Evolutionary conservation across 2,888 invertebrate species (phyloP), one percentile per base, ranked within the genome.

Genomic region (Dasysyrphus albostriatus): DNA sequence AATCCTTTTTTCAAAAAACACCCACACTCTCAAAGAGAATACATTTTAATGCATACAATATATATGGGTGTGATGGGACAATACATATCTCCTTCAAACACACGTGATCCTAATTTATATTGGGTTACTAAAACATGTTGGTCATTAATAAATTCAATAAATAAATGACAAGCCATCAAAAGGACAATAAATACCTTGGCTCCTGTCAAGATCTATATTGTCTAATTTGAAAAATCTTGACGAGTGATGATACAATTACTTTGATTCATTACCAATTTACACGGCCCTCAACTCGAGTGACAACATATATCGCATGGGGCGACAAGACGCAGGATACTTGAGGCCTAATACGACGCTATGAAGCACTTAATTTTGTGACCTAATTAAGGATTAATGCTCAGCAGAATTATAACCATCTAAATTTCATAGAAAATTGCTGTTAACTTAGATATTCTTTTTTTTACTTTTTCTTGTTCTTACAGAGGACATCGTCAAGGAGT

Each of bases 211-310:
- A 65, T 16, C 2, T 10, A 54, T 10, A 54, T 54, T 54, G 39
- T 29, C 39, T 69, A 69, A 69, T 69, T 49, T 54, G 7, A 14
- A 16, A 39, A 51, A 69, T 69, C 69, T 69, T 42, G n/a, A 65
- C 44, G 69, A 76, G 69, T 75, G 56, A 85, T 78, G 77, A 82
- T 49, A 58, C 77, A 58, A 85, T 85, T 85, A 85, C 24, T 32
- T 49, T 85, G 77, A 85, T 82, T 85, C 74, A 85, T 77, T 85
- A 70, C 19, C 69, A 74, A 85, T 82, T 70, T 74, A 67, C 47
- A 12, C 47, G 58, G 63, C 56, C 81, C 32, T 70, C 73, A 58
- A 77, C 74, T 81, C 74, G 39, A 81, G 69, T 63, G 81, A 63
- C 73, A 81, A 77, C 54, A 51, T 74, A 73, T 65, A 65, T 84